Conservation (phyloP, 2,888 invertebrate genomes). For the Pterostichus niger region DNA sequence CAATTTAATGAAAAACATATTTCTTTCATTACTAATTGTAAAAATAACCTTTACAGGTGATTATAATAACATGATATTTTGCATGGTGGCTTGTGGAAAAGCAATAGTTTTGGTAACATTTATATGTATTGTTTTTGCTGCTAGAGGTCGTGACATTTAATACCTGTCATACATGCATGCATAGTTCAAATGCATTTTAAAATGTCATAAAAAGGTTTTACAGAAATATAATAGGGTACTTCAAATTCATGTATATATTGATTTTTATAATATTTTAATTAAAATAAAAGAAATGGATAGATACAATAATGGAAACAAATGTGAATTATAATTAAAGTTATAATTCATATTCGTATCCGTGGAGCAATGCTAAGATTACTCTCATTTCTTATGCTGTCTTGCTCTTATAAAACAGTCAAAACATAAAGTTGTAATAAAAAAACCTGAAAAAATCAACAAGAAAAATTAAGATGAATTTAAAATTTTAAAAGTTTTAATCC, state of each 20-base stretch:
- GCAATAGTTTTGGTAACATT: no score
- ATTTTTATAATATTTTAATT: no score
- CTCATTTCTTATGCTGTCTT: conserved; percentile 44
- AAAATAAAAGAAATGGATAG: no score
- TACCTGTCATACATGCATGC: background rate
- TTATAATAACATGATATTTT: no score
- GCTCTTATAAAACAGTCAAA: conserved; percentile 56
- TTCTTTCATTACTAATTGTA: no score
- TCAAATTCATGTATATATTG: no score
- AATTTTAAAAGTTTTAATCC: conserved; percentile 65
- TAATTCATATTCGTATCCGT: background rate
- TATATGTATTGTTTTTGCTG: background rate
- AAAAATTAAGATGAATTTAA: conserved; percentile 65
- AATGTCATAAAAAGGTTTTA: background rate
- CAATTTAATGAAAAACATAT: no score
- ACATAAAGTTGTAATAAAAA: conserved; percentile 59
- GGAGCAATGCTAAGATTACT: background rate
- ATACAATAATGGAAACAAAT: no score
- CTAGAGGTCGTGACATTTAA: conserved; percentile 22
- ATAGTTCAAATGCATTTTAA: conserved; percentile 5
- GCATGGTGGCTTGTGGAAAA: no score
- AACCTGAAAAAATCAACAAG: conserved; percentile 65
- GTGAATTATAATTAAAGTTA: conserved; percentile 18
- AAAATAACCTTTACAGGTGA: no score
- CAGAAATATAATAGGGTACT: no score